Percentiles rank a stretch among this genome's conserved stretches.
Evolutionary conservation across 2,113 vertebrate species (phyloP).

Genomic region (Bos javanicus): DNA sequence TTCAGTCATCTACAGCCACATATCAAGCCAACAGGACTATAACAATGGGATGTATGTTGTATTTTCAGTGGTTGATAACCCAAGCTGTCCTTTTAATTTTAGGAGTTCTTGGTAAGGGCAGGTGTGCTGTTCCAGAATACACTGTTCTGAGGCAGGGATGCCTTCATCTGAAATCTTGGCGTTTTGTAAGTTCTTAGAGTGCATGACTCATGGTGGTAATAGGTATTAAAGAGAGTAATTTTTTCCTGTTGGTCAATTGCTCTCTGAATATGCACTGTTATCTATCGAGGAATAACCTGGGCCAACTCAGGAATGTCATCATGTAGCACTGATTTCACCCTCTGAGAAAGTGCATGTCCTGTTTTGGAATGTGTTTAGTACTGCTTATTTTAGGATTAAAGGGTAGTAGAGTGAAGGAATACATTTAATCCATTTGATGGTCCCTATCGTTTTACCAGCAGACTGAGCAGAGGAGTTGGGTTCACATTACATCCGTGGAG

Average conservation of each 20-base stretch:
- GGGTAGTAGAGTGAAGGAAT: neutral
- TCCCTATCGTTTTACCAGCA: constrained; percentile 38
- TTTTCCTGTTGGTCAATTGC: neutral
- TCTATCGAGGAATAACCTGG: constrained; percentile 30
- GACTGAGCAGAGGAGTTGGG: neutral
- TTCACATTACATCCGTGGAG: neutral
- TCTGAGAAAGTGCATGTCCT: neutral
- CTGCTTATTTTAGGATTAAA: constrained; percentile 64
- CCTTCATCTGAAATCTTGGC: neutral
- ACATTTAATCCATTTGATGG: constrained; percentile 24
- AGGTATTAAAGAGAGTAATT: neutral
- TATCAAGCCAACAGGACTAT: neutral
- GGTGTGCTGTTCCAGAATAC: neutral
- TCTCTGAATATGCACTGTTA: neutral
- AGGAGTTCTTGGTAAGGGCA: neutral
- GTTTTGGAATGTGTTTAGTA: constrained; percentile 32
- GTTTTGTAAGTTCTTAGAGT: neutral
- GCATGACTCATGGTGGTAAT: neutral
- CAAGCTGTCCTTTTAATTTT: neutral
- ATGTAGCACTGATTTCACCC: neutral
- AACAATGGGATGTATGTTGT: neutral
- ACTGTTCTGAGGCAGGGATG: neutral
- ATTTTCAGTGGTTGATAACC: neutral
- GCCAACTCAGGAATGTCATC: constrained; percentile 31
- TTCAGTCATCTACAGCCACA: neutral